phyloP scores from a whole-genome alignment of 2,888 invertebrate species.

The Coleophora flavipennella region DNA sequence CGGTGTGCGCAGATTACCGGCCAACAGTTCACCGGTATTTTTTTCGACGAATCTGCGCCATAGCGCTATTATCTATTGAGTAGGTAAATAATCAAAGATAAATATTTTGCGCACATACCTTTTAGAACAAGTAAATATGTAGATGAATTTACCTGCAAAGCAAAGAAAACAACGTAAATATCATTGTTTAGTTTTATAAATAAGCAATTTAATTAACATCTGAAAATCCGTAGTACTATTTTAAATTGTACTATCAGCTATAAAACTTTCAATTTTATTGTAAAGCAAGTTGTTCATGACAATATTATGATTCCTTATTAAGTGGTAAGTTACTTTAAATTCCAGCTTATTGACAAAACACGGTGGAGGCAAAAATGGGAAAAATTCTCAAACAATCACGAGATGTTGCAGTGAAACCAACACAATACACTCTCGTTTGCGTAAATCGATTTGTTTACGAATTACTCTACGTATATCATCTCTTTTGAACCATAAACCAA shows the following conservation, averaged over 20 bases:
- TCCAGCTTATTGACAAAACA: not conserved
- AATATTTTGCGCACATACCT: no score
- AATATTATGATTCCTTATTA: not conserved
- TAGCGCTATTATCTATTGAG: no score
- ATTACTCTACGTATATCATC: not conserved
- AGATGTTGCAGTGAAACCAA: conserved; percentile 17
- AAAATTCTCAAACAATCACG: conserved; percentile 17
- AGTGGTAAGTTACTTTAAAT: not conserved
- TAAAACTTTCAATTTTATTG: no score
- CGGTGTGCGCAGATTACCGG: no score
- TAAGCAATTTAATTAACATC: no score
- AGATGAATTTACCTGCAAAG: conserved; percentile 18
- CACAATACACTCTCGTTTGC: conserved; percentile 17
- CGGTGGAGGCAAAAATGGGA: conserved; percentile 12
- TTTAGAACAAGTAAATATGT: no score
- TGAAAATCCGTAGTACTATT: no score
- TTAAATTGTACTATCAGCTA: no score
- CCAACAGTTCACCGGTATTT: no score
- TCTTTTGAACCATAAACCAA: no score
- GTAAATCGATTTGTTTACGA: conserved; percentile 11
- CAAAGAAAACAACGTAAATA: conserved; percentile 9
- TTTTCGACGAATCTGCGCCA: no score
- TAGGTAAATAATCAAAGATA: no score
- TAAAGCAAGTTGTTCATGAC: conserved; percentile 1
- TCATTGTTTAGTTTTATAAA: conserved; percentile 10